A percentile compares a stretch with the other conserved stretches of the same genome.
Conservation (phyloP, 2,797 vertebrate species). For the Brachymystax lenok region DNA sequence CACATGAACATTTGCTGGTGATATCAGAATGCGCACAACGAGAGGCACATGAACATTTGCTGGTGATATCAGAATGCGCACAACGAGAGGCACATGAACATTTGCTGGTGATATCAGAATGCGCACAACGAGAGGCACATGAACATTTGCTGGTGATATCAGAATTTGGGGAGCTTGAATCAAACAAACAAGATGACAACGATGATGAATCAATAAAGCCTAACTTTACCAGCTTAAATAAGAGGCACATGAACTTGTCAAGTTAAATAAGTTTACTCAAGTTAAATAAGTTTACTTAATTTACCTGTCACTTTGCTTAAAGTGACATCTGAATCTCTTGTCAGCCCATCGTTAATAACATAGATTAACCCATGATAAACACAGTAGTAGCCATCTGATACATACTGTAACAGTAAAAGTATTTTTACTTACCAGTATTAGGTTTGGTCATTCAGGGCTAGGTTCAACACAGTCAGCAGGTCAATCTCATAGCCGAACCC, state of each 20-base stretch:
- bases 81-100: constrained; percentile 19
- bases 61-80: not conserved
- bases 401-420: not conserved
- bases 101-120: constrained; percentile 10
- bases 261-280: not conserved
- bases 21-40: not conserved
- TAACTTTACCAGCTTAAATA: not conserved
- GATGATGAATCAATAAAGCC: not conserved
- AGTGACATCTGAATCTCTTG: not conserved
- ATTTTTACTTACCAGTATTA: constrained; percentile 52
- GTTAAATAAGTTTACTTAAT: not conserved
- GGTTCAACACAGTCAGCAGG: constrained; percentile 34
- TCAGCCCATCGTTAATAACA: not conserved
- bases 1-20: constrained; percentile 26
- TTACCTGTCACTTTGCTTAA: too few relatives aligned
- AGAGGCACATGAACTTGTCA: not conserved
- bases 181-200: constrained; percentile 13
- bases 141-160: constrained; percentile 22
- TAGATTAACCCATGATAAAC: not conserved
- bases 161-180: not conserved
- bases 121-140: not conserved
- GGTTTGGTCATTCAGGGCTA: constrained; percentile 55
- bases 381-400: not conserved
- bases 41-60: constrained; percentile 31
- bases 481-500: constrained; percentile 34